These are phyloP conservation scores for Elysia crispata DNA, from an alignment of 2,888 invertebrate species.

Conservation along the genomic window DNA sequence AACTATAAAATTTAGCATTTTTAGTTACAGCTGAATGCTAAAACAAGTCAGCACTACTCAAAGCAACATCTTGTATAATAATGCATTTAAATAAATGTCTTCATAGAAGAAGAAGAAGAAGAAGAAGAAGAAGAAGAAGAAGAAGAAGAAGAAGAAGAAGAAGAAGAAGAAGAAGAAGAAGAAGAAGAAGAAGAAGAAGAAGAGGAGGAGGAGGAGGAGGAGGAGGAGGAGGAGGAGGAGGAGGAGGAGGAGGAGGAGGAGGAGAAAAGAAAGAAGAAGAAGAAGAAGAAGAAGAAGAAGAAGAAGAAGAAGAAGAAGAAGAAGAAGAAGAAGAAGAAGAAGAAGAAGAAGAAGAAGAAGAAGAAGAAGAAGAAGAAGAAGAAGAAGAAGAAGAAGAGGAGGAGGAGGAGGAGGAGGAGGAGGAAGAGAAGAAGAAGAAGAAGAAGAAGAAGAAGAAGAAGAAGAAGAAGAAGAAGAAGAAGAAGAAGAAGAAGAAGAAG, in stretches of 20 bases:
- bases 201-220: not conserved
- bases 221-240: not conserved
- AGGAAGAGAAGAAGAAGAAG: conserved; percentile 5
- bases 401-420: not conserved
- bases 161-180: not conserved
- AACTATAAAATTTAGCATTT: too few relatives aligned
- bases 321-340: conserved; percentile 1
- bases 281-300: not conserved
- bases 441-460: conserved; percentile 26
- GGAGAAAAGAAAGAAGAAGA: not conserved
- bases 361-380: conserved; percentile 20
- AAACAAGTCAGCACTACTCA: too few relatives aligned
- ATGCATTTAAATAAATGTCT: too few relatives aligned
- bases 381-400: not conserved
- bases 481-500: not conserved
- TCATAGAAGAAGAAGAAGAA: too few relatives aligned
- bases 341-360: not conserved
- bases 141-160: not conserved
- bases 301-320: not conserved
- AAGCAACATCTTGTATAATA: too few relatives aligned
- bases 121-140: too few relatives aligned
- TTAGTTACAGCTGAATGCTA: too few relatives aligned
- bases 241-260: not conserved
- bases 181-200: not conserved
- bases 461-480: not conserved